Conservation (phyloP, 2,113 vertebrate species). For the Platycercus adscitus region DNA sequence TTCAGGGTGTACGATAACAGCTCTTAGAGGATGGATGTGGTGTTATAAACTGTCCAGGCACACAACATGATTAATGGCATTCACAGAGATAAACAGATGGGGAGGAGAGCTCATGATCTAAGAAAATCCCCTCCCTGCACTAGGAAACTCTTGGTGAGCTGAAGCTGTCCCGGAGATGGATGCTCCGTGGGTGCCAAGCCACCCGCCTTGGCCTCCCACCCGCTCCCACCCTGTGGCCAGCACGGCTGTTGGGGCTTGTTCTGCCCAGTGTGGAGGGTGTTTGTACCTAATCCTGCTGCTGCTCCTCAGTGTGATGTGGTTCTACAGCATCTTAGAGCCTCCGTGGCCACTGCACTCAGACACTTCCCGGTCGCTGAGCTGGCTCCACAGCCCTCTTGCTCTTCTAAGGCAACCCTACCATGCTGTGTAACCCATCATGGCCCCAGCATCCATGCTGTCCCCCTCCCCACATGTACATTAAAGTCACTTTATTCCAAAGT, state of each 20-base stretch:
- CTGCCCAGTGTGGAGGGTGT: fast-evolving
- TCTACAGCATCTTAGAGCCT: background rate
- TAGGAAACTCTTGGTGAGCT: background rate
- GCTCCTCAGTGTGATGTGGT: fast-evolving
- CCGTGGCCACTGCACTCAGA: fast-evolving
- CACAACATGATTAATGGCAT: conserved; percentile 54
- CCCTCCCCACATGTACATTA: background rate
- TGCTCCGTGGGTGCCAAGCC: background rate
- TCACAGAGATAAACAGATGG: conserved; percentile 53
- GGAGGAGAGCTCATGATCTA: conserved; percentile 25
- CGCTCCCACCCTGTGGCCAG: fast-evolving
- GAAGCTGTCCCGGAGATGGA: background rate
- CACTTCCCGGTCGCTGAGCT: fast-evolving
- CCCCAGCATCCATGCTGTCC: background rate
- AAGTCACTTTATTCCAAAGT: background rate
- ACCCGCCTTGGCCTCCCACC: background rate
- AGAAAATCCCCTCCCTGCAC: background rate
- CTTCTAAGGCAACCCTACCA: background rate
- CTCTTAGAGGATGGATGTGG: conserved; percentile 62
- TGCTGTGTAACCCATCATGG: background rate
- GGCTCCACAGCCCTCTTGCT: background rate
- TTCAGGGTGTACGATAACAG: conserved; percentile 36
- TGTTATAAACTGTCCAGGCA: conserved; percentile 49
- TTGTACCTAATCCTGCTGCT: background rate
- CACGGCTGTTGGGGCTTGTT: fast-evolving